phyloP scores from a whole-genome alignment of 2,797 vertebrate genomes.

The Anisognathus igniventris region DNA sequence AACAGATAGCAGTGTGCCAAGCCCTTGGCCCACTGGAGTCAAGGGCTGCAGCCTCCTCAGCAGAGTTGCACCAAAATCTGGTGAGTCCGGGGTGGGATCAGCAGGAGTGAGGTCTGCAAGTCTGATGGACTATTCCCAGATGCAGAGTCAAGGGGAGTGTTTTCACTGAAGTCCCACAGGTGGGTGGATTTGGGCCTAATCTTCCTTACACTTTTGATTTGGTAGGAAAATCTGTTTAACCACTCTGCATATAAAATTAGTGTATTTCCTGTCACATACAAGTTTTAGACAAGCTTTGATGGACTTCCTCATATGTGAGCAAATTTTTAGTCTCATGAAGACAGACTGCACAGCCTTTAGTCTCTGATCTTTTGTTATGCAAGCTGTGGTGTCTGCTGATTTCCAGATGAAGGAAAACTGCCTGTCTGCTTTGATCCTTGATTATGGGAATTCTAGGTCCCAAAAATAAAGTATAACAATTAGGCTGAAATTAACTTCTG shows the following conservation, averaged over 20 bases:
- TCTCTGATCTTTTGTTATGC: conserved; percentile 17
- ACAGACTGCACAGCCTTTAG: not conserved
- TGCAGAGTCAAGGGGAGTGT: not conserved
- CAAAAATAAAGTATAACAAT: not conserved
- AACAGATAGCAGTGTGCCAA: not conserved
- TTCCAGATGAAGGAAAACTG: not conserved
- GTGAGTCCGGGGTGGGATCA: not conserved
- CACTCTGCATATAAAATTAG: not conserved
- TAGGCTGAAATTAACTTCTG: not conserved
- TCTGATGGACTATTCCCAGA: not conserved
- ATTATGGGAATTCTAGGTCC: not conserved
- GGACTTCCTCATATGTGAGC: not conserved
- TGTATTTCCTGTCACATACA: not conserved
- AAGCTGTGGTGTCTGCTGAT: not conserved
- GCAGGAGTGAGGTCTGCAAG: not conserved
- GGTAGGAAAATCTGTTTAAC: not conserved
- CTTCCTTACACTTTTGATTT: not conserved
- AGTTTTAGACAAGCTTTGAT: not conserved
- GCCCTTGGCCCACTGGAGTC: not conserved
- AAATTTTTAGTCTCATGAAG: not conserved
- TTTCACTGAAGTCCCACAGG: not conserved
- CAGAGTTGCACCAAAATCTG: not conserved
- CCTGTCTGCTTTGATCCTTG: conserved; percentile 1
- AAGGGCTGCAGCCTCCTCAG: not conserved
- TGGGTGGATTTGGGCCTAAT: not conserved